These are phyloP conservation scores for Phoxinus dragarum DNA, from an alignment of 2,797 vertebrate species.

Conservation along the genomic window DNA sequence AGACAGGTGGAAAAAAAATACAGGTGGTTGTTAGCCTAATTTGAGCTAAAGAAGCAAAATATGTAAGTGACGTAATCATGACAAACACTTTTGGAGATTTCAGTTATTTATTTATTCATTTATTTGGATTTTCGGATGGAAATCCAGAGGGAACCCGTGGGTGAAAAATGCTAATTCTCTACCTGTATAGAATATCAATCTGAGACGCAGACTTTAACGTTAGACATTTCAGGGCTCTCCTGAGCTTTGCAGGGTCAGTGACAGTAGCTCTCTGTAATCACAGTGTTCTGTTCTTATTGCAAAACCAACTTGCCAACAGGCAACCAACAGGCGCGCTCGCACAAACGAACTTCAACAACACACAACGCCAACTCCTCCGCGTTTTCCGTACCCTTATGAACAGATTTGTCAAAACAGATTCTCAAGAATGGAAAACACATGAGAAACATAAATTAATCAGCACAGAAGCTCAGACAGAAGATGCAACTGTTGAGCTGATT, in stretches of 20 bases:
- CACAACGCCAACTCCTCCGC: constrained; percentile 24
- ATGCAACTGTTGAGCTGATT: constrained; percentile 33
- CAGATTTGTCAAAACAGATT: constrained; percentile 56
- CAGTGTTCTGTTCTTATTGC: constrained; percentile 18
- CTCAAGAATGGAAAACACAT: constrained; percentile 45
- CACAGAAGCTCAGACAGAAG: constrained; percentile 37
- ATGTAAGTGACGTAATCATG: neutral
- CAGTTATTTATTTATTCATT: neutral
- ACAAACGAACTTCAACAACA: constrained; percentile 35
- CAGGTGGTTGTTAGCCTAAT: neutral
- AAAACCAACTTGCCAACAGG: constrained; percentile 14
- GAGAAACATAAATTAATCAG: constrained; percentile 50
- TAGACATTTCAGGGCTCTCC: neutral
- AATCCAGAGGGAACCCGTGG: neutral
- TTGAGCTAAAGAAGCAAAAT: neutral
- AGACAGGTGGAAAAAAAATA: neutral
- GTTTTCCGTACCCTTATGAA: constrained; percentile 18
- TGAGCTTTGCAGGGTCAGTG: neutral
- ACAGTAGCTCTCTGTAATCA: constrained; percentile 21
- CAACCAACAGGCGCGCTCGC: neutral
- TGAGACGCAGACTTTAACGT: neutral
- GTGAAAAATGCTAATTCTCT: neutral
- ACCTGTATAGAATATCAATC: neutral
- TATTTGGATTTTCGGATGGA: neutral
- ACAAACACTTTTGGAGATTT: neutral